Base-by-base conservation (phyloP, 2,113 vertebrate genomes). In the Acinonyx jubatus region DNA sequence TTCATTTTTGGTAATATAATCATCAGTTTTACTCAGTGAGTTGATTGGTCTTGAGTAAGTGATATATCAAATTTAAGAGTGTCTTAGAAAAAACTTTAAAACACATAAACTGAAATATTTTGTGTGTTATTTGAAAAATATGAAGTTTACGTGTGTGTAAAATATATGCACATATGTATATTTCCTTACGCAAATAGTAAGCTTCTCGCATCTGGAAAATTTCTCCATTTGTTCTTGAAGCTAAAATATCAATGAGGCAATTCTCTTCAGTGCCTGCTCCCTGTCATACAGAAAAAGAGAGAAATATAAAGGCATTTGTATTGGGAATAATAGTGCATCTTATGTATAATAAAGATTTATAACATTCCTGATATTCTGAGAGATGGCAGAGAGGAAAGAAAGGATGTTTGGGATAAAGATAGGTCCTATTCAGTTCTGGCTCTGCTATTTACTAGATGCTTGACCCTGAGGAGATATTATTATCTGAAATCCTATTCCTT, bases 141-240 rank as follows among this genome's bases (percentile, higher is more conserved):
- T 41, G 50, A 94, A 65, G 14, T 27, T 61, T 68, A 52, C 12
- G 19, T 18, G 7, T 7, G 1, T 66, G 4, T 45, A 78, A 65
- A 88, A 57, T 66, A 31, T 11, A 92, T 41, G 33, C 29, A 63
- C 14, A 69, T 38, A 48, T 81, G 31, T 33, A 1, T 41, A 38
- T 95, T 91, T 97, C 50, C 92, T 99, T 99, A 99, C 99, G 98
- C 98, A 98, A 98, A 97, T 90, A 81, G 97, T 99, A 99, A 96
- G 98, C 98, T 98, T 99, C 99, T 98, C 98, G 98, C 96, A 99
- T 98, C 94, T 99, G 99, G 98, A 99, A 99, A 97, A 99, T 99
- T 97, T 99, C 99, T 92, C 89, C 98, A 48, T 99, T 99, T 98
- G 99, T 98, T 98, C 99, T 99, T 57, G 99, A 99, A 81, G 99